Base-by-base conservation (phyloP, 2,113 vertebrate genomes). In the Antigone vipio region DNA sequence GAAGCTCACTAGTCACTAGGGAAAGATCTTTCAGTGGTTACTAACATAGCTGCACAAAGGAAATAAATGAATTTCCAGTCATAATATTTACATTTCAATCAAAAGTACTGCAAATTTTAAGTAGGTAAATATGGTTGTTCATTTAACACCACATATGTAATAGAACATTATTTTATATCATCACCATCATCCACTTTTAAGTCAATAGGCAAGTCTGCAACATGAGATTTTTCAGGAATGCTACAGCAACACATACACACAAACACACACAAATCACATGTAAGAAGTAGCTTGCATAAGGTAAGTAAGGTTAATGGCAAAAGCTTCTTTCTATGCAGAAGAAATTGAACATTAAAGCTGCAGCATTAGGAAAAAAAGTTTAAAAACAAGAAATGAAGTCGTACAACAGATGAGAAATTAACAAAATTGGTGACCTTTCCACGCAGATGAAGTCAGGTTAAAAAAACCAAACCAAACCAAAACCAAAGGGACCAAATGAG, bases 241-340 rank as follows among this genome's bases (percentile, higher is more conserved):
- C 74, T 71, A 88, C 24, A 73, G 74, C 81, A 87, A 85, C 79
- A 92, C 88, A 92, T 74, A 92, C 93, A 96, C 85, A 85, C 76
- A 89, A 95, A 96, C 88, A 87, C 72, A 85, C 67, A 93, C 84
- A 78, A 87, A 73, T 89, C 95, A 94, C 91, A 83, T 86, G n/a
- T 64, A 89, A 79, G 91, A 92, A 96, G 87, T 73, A 94, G 96
- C 78, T 92, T 85, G 91, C 71, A 50, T 60, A 91, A 93, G 92
- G 67, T 97, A 91, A 96, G 89, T 80, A 79, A 87, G 92, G 85
- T 97, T 95, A 97, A 88, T 96, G 49, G 94, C 87, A 95, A 95
- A 97, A 91, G 87, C 85, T 92, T 86, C 58, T 92, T 92, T 95
- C 91, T 97, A 67, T 42, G 89, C 91, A 80, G 95, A 96, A 96